Percentiles rank a stretch among this genome's conserved stretches.
Evolutionary conservation across 2,797 vertebrate species (phyloP).

Genomic region (Spinibarbus caldwelli): DNA sequence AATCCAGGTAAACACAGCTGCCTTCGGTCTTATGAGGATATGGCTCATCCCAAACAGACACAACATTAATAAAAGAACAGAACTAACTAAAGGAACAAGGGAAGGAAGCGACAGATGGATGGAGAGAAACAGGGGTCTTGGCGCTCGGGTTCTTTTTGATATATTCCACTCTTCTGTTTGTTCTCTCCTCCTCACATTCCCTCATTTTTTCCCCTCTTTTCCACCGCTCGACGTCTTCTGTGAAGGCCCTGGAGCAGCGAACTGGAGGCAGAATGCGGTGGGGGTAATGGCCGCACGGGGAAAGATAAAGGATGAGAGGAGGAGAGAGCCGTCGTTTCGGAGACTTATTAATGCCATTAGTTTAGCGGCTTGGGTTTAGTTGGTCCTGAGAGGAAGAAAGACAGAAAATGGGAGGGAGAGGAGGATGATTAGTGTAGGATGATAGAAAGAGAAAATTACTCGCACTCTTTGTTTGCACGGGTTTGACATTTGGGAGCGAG

Average conservation of each 20-base stretch:
- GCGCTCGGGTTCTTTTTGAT: slow-evolving; percentile 71
- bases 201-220: background rate
- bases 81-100: slow-evolving; percentile 60
- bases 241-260: slow-evolving; percentile 68
- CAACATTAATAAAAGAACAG: slow-evolving; percentile 37
- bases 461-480: slow-evolving; percentile 18
- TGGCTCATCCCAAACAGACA: slow-evolving; percentile 40
- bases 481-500: slow-evolving; percentile 6
- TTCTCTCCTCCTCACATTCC: slow-evolving; percentile 44
- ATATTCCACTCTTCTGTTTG: slow-evolving; percentile 70
- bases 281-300: slow-evolving; percentile 55
- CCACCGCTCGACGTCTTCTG: slow-evolving; percentile 34
- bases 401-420: slow-evolving; percentile 41
- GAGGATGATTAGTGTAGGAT: slow-evolving; percentile 10
- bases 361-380: slow-evolving; percentile 71
- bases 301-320: slow-evolving; percentile 58
- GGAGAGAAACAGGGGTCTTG: slow-evolving; percentile 74
- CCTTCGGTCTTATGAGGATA: slow-evolving; percentile 61
- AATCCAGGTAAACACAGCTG: slow-evolving; percentile 78
- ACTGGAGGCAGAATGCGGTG: slow-evolving; percentile 76
- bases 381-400: slow-evolving; percentile 60
- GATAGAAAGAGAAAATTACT: slow-evolving; percentile 49
- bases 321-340: slow-evolving; percentile 70
- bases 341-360: slow-evolving; percentile 82
- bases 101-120: slow-evolving; percentile 72